Evolutionary conservation across 2,888 invertebrate species (phyloP).

Genomic region (Amiota communis): DNA sequence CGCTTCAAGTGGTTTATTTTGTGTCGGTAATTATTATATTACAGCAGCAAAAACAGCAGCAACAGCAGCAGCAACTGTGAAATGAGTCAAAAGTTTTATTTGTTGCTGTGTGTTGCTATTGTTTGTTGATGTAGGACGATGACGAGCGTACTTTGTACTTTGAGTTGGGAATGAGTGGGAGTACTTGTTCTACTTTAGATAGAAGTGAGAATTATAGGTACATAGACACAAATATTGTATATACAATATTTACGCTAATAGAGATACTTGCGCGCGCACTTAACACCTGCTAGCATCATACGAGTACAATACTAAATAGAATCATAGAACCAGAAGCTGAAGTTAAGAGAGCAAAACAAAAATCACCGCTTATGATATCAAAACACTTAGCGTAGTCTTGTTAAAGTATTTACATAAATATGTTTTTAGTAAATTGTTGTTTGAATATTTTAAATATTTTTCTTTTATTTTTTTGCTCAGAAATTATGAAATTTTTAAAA

Average conservation of each 20-base stretch:
- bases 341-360: not conserved
- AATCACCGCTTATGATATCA: slow-evolving; percentile 11
- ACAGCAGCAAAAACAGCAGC: too few species aligned
- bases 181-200: too few species aligned
- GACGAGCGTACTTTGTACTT: too few species aligned
- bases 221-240: not conserved
- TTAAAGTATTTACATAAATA: too few species aligned
- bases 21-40: too few species aligned
- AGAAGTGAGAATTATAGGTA: not conserved
- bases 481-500: slow-evolving; percentile 30
- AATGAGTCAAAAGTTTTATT: too few species aligned
- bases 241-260: not conserved
- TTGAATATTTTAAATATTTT: slow-evolving; percentile 28
- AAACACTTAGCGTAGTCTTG: slow-evolving; percentile 37
- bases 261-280: not conserved
- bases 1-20: slow-evolving; percentile 16
- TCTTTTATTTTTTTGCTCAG: slow-evolving; percentile 20
- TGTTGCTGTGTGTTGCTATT: too few species aligned
- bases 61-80: too few species aligned
- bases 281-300: not conserved
- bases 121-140: too few species aligned
- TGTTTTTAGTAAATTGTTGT: slow-evolving; percentile 33
- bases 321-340: slow-evolving; percentile 33
- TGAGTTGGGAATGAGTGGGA: too few species aligned
- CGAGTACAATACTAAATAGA: slow-evolving; percentile 3